Evolutionary conservation across 2,113 vertebrate species (phyloP), one percentile per base, ranked within the genome.

Genomic region (Cottus gobio): DNA sequence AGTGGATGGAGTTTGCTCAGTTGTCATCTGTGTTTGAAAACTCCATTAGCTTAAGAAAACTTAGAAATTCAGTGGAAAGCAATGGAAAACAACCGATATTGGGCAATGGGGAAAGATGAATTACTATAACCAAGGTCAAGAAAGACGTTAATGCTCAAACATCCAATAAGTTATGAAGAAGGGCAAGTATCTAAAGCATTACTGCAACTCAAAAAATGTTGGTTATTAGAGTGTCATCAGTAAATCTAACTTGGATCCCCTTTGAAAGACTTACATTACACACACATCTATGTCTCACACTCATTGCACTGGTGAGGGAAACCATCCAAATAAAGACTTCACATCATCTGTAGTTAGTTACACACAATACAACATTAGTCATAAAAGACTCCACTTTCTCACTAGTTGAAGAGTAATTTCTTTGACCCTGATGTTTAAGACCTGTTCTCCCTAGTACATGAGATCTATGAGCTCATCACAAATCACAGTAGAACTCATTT

Each of bases 281-380:
- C 62, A 73, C 62, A 77, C 6, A 58, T 50, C 5, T 42, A 12
- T 48, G 60, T 71, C 34, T 61, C 79, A 66, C 58, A 69, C 30
- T 4, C 37, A 20, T 57, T 65, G 63, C 66, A 72, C 65, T 64
- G 46, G 15, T 54, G n/a, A 61, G 8, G 2, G 31, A 60, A 72
- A 18, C 16, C 28, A 46, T 24, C 31, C 22, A 63, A 20, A 71
- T 8, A n/a, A 60, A 4, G 22, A 56, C 16, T 26, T 76, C 22
- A 20, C 12, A 71, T 57, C 11, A 75, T 57, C 28, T 2, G 3
- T 31, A 11, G 11, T 16, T 3, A 26, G 2, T 26, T 9, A 28
- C n/a, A 71, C 26, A 42, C 6, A 50, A 24, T 15, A 1, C 56
- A 36, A 62, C 15, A 80, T 58, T 64, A 76, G 30, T 74, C 12